Evolutionary conservation across 2,888 invertebrate species (phyloP).

Genomic region (Endotricha flammealis): DNA sequence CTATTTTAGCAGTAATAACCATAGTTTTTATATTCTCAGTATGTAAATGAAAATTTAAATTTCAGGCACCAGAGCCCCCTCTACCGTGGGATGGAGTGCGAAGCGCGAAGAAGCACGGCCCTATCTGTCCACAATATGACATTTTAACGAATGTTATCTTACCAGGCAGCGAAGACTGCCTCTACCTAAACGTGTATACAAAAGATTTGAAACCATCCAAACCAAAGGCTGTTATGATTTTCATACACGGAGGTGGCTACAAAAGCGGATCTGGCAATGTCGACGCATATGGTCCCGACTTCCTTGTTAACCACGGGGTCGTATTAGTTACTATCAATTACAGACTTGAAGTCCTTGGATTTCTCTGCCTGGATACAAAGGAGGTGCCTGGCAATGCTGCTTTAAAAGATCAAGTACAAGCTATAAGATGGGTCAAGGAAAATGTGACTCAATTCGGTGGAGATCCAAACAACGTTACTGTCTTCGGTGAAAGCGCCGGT

Average conservation of each 20-base stretch:
- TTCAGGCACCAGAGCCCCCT: slow-evolving; percentile 20
- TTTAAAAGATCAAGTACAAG: slow-evolving; percentile 46
- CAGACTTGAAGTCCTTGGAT: slow-evolving; percentile 47
- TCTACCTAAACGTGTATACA: slow-evolving; percentile 48
- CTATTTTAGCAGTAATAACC: too few relatives aligned
- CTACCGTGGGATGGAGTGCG: slow-evolving; percentile 37
- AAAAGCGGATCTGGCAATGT: slow-evolving; percentile 40
- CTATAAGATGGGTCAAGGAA: slow-evolving; percentile 37
- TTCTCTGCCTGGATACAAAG: slow-evolving; percentile 37
- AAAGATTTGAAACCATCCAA: slow-evolving; percentile 23
- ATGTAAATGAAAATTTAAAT: too few relatives aligned
- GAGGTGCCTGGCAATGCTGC: slow-evolving; percentile 52
- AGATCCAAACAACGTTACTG: slow-evolving; percentile 38
- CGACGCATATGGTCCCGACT: slow-evolving; percentile 42
- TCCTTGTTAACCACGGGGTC: slow-evolving; percentile 48
- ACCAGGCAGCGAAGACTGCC: slow-evolving; percentile 43
- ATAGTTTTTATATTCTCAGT: slow-evolving; percentile 21
- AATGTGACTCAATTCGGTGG: slow-evolving; percentile 42
- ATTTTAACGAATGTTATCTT: slow-evolving; percentile 19
- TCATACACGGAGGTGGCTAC: slow-evolving; percentile 53
- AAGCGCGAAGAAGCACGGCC: slow-evolving; percentile 39
- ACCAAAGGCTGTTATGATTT: slow-evolving; percentile 50
- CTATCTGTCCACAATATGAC: slow-evolving; percentile 42
- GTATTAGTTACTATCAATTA: slow-evolving; percentile 56
- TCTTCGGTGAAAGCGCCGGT: slow-evolving; percentile 53